Base-by-base conservation (phyloP, 2,888 invertebrate species). In the Adelognathus sp. region DNA sequence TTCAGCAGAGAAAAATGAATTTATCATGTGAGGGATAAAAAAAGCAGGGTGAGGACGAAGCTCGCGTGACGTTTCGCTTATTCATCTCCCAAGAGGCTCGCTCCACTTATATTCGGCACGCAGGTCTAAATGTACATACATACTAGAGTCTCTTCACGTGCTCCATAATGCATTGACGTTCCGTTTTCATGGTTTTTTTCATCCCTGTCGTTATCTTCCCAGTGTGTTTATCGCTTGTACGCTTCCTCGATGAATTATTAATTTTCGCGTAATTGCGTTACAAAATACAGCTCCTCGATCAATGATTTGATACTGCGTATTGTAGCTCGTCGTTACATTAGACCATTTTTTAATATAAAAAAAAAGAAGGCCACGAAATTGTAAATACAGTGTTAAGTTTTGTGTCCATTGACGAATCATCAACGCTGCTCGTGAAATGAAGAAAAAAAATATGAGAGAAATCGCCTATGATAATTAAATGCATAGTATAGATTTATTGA, bases 91-190 rank as follows among this genome's bases (percentile, higher is more conserved):
- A 14, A 3, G 66, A 33, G 50, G 11, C 52, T 31, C 50, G 31
- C 33, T 64, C 33, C 33, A 27, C 24, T 72, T 16, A 71, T 46
- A 66, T 24, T 63, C 33, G 61, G 27, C 44, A 39, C 27, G 27
- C 64, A 70, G 61, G 72, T 73, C 69, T 69, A 67, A 77, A 77
- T 77, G 72, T 77, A 77, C 31, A 72, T 73, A 50, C 11, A 50
- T 11, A 61, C n/a, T n/a, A 70, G 61, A 63, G 9, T 33, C 61
- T 56, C 46, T 33, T 54, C 33, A 9, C 50, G 50, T 24, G 39
- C 21, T 60, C 52, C 4, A 27, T 11, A 31, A 18, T n/a, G n/a
- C 4, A 24, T 29, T 58, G 1, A 33, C 6, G 9, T 36, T 44
- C n/a, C 21, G 9, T 61, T 29, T 24, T 27, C 14, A 36, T 44